Percentiles rank a stretch among this genome's conserved stretches.
phyloP scores from a whole-genome alignment of 2,113 vertebrate species.

The Cyanoramphus novaezelandiae region DNA sequence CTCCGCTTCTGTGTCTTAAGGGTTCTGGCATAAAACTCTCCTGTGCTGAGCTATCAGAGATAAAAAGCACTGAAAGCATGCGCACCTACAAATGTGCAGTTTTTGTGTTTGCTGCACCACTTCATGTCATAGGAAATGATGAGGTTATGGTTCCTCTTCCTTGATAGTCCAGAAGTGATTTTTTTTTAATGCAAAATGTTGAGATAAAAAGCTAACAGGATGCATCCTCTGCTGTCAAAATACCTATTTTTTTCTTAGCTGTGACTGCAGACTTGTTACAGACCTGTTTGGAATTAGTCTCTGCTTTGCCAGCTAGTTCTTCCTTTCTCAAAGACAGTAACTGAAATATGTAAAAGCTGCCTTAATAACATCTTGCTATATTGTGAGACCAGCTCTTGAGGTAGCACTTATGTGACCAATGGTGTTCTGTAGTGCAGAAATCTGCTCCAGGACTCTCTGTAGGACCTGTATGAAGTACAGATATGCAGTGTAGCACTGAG shows the following conservation, averaged over 20 bases:
- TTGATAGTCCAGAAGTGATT: not conserved
- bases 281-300: not conserved
- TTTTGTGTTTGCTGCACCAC: not conserved
- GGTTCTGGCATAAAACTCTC: not conserved
- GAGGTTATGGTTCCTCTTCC: not conserved
- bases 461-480: not conserved
- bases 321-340: not conserved
- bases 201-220: not conserved
- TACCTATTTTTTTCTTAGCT: not conserved
- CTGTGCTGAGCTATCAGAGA: not conserved
- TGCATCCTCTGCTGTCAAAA: not conserved
- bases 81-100: not conserved
- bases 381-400: not conserved
- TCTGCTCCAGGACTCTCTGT: not conserved
- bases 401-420: not conserved
- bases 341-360: not conserved
- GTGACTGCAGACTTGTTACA: not conserved
- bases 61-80: not conserved
- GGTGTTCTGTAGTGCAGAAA: not conserved
- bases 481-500: not conserved
- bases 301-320: not conserved
- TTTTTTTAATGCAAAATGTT: not conserved
- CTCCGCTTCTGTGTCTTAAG: not conserved
- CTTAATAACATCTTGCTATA: not conserved
- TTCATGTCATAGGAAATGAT: not conserved